phyloP scores from a whole-genome alignment of 2,797 vertebrate genomes.

The Chromis chromis region DNA sequence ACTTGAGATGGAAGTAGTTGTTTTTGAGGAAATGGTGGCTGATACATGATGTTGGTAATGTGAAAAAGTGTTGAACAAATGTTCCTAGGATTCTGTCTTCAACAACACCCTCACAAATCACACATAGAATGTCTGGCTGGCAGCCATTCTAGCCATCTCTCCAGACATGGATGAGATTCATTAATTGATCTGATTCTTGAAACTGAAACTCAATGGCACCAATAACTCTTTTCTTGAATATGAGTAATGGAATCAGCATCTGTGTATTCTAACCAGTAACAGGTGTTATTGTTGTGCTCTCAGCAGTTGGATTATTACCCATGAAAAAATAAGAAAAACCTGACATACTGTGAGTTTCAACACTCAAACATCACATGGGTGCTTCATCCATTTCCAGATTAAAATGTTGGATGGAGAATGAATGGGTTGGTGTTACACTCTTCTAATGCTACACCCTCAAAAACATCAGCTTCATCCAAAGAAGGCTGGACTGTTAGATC shows the following conservation, averaged over 20 bases:
- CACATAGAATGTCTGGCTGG: neutral
- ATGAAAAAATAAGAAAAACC: neutral
- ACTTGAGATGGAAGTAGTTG: neutral
- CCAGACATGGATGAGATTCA: neutral
- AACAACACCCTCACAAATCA: neutral
- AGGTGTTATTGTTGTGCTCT: neutral
- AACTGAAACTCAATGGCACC: neutral
- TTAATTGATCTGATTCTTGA: constrained; percentile 4
- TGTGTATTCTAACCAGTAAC: neutral
- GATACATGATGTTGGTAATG: neutral
- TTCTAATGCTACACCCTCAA: neutral
- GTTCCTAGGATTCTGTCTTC: neutral
- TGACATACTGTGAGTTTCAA: too few species aligned
- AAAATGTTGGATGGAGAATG: neutral
- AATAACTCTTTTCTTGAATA: neutral
- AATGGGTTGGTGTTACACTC: too few species aligned
- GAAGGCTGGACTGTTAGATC: constrained; percentile 16
- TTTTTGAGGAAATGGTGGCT: neutral
- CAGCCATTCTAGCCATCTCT: neutral
- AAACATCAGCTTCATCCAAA: neutral
- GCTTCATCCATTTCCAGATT: neutral
- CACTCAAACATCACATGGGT: neutral
- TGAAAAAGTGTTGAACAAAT: neutral
- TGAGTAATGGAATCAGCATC: neutral
- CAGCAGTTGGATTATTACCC: neutral